A percentile compares a stretch with the other conserved stretches of the same genome.
These are phyloP conservation scores for Scomberomorus guttatus DNA, from an alignment of 2,797 vertebrate genomes.

Conservation along the genomic window DNA sequence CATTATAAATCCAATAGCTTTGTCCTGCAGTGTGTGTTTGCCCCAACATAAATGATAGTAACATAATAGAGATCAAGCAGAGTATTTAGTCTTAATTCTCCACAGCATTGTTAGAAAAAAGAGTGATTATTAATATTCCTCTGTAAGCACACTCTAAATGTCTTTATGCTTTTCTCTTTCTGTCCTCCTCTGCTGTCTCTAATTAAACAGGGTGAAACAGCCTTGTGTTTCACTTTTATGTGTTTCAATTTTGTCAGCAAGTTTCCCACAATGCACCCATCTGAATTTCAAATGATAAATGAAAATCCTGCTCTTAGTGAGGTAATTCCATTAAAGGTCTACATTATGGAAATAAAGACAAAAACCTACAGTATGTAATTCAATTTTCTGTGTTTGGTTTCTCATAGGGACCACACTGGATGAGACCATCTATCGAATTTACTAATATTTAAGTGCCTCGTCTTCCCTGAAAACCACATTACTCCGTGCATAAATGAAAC, in stretches of 20 bases:
- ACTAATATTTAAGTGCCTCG: constrained; percentile 86
- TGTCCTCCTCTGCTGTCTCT: constrained; percentile 68
- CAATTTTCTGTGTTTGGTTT: constrained; percentile 83
- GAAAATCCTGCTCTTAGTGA: constrained; percentile 88
- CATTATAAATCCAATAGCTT: constrained; percentile 73
- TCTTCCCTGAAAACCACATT: constrained; percentile 84
- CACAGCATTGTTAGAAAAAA: constrained; percentile 38
- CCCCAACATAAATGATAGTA: constrained; percentile 49
- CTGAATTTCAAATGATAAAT: constrained; percentile 96
- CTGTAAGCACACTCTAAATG: constrained; percentile 49
- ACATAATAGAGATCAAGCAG: constrained; percentile 69
- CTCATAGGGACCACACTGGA: constrained; percentile 76
- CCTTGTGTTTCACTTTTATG: constrained; percentile 83
- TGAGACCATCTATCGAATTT: constrained; percentile 83
- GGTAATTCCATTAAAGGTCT: constrained; percentile 89
- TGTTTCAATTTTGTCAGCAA: constrained; percentile 92
- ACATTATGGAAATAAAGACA: constrained; percentile 90
- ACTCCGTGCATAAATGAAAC: constrained; percentile 81
- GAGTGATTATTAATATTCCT: constrained; percentile 70
- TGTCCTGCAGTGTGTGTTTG: constrained; percentile 42
- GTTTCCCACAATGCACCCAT: constrained; percentile 88
- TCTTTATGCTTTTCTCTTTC: constrained; percentile 32
- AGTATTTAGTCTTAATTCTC: constrained; percentile 71
- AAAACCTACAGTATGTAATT: constrained; percentile 87
- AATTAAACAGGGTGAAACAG: constrained; percentile 85